A percentile compares a stretch with the other conserved stretches of the same genome.
Evolutionary conservation across 2,113 vertebrate species (phyloP).

Genomic region (Odocoileus hemionus): DNA sequence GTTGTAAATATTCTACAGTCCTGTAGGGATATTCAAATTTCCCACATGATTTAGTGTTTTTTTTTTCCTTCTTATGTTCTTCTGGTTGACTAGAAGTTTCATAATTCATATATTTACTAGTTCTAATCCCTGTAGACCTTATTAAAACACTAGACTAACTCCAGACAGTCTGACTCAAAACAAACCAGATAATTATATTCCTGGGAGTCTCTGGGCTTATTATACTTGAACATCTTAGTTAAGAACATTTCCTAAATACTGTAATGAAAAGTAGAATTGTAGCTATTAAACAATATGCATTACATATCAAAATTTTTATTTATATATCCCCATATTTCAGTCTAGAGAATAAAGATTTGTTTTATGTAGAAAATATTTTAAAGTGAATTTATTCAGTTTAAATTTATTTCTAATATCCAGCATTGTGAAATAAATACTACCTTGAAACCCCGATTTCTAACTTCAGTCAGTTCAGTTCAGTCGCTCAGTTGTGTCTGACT

Average conservation of each 20-base stretch:
- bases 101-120: slow-evolving; percentile 38
- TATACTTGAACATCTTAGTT: slow-evolving; percentile 6
- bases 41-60: not conserved
- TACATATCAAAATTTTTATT: not conserved
- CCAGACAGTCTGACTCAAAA: slow-evolving; percentile 54
- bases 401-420: not conserved
- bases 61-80: not conserved
- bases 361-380: not conserved
- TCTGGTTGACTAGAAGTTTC: slow-evolving; percentile 27
- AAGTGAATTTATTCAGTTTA: not conserved
- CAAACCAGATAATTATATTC: slow-evolving; percentile 55
- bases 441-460: slow-evolving; percentile 8
- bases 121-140: slow-evolving; percentile 56
- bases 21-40: not conserved
- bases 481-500: not conserved
- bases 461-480: not conserved
- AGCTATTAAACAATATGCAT: not conserved
- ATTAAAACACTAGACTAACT: slow-evolving; percentile 55
- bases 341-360: not conserved
- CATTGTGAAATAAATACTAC: not conserved
- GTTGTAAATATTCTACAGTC: not conserved
- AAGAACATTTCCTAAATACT: not conserved
- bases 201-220: slow-evolving; percentile 26
- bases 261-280: not conserved
- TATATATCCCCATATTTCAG: not conserved